Percentiles rank a stretch among this genome's conserved stretches.
These are phyloP conservation scores for Stegodyphus dumicola DNA, from an alignment of 1,140 invertebrate species.

Conservation along the genomic window DNA sequence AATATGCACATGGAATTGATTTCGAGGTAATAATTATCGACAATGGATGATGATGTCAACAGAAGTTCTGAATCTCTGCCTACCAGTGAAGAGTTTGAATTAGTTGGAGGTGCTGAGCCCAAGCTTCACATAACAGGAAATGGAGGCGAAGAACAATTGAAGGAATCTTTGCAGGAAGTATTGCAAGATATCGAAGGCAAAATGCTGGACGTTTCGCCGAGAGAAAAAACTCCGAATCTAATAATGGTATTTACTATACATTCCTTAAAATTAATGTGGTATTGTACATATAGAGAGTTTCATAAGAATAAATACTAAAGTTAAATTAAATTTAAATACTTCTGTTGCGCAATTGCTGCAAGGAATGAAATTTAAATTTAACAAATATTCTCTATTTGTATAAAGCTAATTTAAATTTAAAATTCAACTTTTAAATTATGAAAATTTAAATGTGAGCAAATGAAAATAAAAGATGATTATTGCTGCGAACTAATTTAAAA, in stretches of 20 bases:
- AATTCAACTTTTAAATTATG: too few species aligned
- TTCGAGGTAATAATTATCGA: not conserved
- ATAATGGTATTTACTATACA: not conserved
- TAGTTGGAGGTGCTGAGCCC: conserved; percentile 43
- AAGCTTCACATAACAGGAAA: conserved; percentile 46
- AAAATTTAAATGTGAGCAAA: too few species aligned
- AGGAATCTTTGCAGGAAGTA: conserved; percentile 40
- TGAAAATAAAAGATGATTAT: too few species aligned
- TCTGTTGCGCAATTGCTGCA: too few species aligned
- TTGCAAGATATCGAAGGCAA: conserved; percentile 37
- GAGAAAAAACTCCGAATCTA: not conserved
- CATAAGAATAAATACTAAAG: too few species aligned
- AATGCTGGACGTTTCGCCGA: conserved; percentile 37
- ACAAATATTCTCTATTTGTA: too few species aligned
- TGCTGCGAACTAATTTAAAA: too few species aligned
- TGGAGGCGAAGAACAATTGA: conserved; percentile 35
- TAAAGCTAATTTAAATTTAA: too few species aligned
- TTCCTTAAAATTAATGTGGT: not conserved
- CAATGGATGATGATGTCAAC: conserved; percentile 58
- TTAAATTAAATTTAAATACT: too few species aligned
- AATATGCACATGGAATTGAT: not conserved
- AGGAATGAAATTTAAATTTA: too few species aligned
- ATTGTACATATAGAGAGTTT: too few species aligned
- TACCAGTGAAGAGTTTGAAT: conserved; percentile 57
- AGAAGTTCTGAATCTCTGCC: conserved; percentile 56